Evolutionary conservation across 2,888 invertebrate genomes (phyloP).

Genomic region (Sarcophaga carnaria): DNA sequence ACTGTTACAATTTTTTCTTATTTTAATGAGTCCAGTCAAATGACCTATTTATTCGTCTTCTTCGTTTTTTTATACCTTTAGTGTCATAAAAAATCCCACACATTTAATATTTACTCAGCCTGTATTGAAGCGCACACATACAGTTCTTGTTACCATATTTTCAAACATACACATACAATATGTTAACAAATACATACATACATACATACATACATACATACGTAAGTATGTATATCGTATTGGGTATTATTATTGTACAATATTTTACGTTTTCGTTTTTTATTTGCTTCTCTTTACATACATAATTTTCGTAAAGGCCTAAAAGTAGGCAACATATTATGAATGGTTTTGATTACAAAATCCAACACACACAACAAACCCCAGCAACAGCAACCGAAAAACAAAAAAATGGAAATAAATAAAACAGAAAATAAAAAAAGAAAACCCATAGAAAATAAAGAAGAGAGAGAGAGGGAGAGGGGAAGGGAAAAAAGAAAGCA

Average conservation of each 20-base stretch:
- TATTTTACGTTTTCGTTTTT: neutral
- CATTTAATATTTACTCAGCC: slow-evolving; percentile 32
- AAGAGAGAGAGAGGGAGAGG: neutral
- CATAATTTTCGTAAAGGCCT: slow-evolving; percentile 18
- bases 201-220: neutral
- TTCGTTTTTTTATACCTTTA: too few relatives aligned
- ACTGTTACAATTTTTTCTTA: neutral
- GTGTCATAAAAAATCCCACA: slow-evolving; percentile 3
- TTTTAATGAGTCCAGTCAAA: slow-evolving; percentile 48
- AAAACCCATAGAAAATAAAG: slow-evolving; percentile 31
- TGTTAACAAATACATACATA: neutral
- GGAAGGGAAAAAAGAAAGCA: neutral
- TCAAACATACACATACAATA: slow-evolving; percentile 20
- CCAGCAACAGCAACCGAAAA: slow-evolving; percentile 11
- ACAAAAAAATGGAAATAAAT: slow-evolving; percentile 20
- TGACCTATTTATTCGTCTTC: slow-evolving; percentile 26
- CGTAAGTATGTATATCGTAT: neutral
- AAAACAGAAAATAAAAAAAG: slow-evolving; percentile 16
- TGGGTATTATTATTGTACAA: neutral
- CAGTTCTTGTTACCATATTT: slow-evolving; percentile 21
- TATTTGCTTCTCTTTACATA: neutral
- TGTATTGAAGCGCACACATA: slow-evolving; percentile 7
- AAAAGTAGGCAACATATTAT: slow-evolving; percentile 64
- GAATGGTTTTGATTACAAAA: slow-evolving; percentile 61
- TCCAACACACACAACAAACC: slow-evolving; percentile 15